A percentile compares a stretch with the other conserved stretches of the same genome.
Evolutionary conservation across 1,140 invertebrate species (phyloP).

Genomic region (Caenorhabditis remanei): DNA sequence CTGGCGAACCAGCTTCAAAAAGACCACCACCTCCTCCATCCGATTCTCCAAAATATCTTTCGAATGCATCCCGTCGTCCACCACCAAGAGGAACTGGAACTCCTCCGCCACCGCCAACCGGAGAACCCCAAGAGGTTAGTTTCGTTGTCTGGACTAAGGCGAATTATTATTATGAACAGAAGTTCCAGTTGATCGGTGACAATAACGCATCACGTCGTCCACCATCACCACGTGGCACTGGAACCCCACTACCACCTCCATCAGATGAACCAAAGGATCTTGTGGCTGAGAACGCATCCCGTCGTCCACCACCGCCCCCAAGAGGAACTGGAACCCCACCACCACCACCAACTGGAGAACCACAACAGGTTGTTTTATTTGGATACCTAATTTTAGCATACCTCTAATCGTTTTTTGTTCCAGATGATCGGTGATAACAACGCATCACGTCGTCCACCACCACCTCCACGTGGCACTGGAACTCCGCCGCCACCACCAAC

Average conservation of each 20-base stretch:
- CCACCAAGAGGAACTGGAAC: no score
- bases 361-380: neutral
- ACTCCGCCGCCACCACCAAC: conserved; percentile 14
- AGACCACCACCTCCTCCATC: neutral
- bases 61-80: no score
- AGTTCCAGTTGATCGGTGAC: no score
- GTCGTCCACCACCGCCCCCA: conserved; percentile 6
- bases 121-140: no score
- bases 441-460: conserved; percentile 15
- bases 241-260: conserved; percentile 5
- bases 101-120: no score
- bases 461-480: neutral
- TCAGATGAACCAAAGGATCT: neutral
- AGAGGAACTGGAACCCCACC: neutral
- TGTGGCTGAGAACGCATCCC: neutral
- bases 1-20: neutral
- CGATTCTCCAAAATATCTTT: no score
- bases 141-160: no score
- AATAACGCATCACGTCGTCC: no score
- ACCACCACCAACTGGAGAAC: conserved; percentile 1
- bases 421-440: neutral
- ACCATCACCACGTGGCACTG: neutral
- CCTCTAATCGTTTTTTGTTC: no score
- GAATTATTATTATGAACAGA: no score
- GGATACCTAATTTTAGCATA: no score